A percentile compares a stretch with the other conserved stretches of the same genome.
These are phyloP conservation scores for Aphelinus atriplicis DNA, from an alignment of 1,140 invertebrate species.

Conservation along the genomic window DNA sequence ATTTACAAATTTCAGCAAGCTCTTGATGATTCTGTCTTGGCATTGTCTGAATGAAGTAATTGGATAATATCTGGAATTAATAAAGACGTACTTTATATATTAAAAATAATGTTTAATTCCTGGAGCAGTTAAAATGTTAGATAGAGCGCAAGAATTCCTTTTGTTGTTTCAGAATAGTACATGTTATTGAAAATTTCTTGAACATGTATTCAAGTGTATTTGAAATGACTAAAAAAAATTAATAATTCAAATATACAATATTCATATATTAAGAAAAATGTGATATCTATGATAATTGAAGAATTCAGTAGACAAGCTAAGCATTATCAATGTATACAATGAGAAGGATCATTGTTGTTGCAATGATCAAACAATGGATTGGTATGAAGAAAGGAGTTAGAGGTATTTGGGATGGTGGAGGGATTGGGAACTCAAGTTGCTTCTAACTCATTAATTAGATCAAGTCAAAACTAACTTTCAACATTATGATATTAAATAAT, in stretches of 20 bases:
- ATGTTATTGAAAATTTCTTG: too few relatives aligned
- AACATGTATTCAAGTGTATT: too few relatives aligned
- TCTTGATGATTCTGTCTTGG: constrained; percentile 36
- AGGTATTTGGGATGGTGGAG: constrained; percentile 59
- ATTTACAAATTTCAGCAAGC: constrained; percentile 41
- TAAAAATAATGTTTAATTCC: background rate
- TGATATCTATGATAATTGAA: too few relatives aligned
- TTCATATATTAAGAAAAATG: too few relatives aligned
- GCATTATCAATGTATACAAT: too few relatives aligned
- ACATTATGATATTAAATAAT: constrained; percentile 43
- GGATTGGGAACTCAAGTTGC: constrained; percentile 47
- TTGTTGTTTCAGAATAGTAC: too few relatives aligned
- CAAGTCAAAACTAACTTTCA: background rate
- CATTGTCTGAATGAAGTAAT: constrained; percentile 21
- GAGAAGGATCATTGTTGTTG: background rate
- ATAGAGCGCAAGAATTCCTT: too few relatives aligned
- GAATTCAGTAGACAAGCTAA: too few relatives aligned
- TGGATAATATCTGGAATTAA: constrained; percentile 29
- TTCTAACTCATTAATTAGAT: constrained; percentile 29
- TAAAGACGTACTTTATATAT: constrained; percentile 22
- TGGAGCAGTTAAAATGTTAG: too few relatives aligned
- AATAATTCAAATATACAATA: too few relatives aligned
- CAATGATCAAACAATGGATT: constrained; percentile 6
- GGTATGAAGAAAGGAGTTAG: constrained; percentile 36
- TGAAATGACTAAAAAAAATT: too few relatives aligned